phyloP scores from a whole-genome alignment of 2,797 vertebrate genomes.

The Hyperoplus immaculatus region DNA sequence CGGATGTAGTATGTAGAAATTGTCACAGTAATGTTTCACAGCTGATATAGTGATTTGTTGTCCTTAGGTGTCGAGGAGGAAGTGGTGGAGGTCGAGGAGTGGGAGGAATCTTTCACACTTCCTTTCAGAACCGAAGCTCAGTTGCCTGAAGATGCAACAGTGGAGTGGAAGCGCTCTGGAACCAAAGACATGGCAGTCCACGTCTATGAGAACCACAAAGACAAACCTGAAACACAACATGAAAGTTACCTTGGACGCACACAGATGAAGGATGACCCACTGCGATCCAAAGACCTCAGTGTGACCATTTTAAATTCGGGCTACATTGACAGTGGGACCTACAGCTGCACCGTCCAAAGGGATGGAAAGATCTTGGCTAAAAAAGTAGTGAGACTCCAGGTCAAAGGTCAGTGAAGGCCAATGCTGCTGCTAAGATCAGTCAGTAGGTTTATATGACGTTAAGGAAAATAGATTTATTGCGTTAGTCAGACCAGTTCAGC shows the following conservation, averaged over 20 bases:
- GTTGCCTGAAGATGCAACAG: background rate
- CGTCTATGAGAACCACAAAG: background rate
- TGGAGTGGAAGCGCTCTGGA: background rate
- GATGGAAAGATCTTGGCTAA: background rate
- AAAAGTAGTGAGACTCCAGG: background rate
- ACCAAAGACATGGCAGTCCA: background rate
- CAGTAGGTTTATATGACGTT: too few species aligned
- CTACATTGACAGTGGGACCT: background rate
- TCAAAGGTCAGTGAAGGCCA: background rate
- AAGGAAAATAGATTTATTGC: too few species aligned
- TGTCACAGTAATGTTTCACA: too few species aligned
- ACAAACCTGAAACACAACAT: background rate
- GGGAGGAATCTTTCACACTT: background rate
- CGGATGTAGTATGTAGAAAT: too few species aligned
- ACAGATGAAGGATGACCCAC: background rate
- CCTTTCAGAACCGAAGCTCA: background rate
- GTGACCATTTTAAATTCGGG: background rate
- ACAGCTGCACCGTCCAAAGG: conserved; percentile 1
- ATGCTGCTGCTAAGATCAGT: too few species aligned
- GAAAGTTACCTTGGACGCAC: background rate
- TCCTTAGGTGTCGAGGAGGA: background rate
- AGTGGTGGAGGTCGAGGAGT: background rate
- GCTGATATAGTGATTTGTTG: background rate
- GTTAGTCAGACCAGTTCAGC: too few species aligned
- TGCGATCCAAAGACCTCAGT: conserved; percentile 5